Base-by-base conservation (phyloP, 2,113 vertebrate species). In the Colius striatus region DNA sequence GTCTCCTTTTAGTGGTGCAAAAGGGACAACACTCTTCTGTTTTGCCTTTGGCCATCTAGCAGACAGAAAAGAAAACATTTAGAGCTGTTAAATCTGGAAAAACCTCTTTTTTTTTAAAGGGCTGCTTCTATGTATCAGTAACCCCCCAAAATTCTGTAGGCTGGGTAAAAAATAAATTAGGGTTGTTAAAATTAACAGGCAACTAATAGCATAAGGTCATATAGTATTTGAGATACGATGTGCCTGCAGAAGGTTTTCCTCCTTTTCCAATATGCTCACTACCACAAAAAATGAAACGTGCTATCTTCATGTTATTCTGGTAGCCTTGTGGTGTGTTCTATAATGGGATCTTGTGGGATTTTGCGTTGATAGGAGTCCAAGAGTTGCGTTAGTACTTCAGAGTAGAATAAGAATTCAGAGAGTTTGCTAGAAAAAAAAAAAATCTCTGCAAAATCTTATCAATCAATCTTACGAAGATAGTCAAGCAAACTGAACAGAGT, bases 11-110 rank as follows among this genome's bases (percentile, higher is more conserved):
- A 34, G 29, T 13, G 20, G 16, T 61, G 58, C 30, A 41, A 74
- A 66, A 88, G 58, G 84, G 73, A 38, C 5, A 12, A 29, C n/a
- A 47, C 32, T 0, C 8, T 17, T 78, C 36, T 11, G 7, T 61
- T 50, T 76, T 76, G 84, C 91, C 93, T 41, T 45, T 62, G 77
- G 73, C 71, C 43, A 93, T 89, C 36, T 65, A 87, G 76, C 85
- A 80, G 38, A 16, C 2, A 87, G 75, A 83, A 53, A 27, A 79
- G 27, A 68, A 62, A 94, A 63, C 67, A 27, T 55, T 68, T 38
- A 3, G 80, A 94, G 62, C 32, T 86, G 81, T 82, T 92, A 83
- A 90, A 84, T 79, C 2, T 13, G 43, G 29, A 50, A 86, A 54
- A 27, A 8, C 1, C 3, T 25, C 15, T 26, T 63, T 26, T 27